phyloP scores from a whole-genome alignment of 2,113 vertebrate species.

The Antigone vipio region DNA sequence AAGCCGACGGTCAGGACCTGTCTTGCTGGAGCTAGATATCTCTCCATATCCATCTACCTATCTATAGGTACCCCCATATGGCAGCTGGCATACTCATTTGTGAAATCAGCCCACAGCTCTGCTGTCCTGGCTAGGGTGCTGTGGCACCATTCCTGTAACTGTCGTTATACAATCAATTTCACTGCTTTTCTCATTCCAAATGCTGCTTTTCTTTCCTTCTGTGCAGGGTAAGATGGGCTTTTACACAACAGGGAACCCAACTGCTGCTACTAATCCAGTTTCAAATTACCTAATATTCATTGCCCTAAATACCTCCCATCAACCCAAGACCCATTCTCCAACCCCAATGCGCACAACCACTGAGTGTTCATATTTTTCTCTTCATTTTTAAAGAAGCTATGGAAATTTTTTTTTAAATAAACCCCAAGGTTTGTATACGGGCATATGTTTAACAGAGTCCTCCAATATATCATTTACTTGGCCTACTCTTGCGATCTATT shows the following conservation, averaged over 20 bases:
- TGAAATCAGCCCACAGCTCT: neutral
- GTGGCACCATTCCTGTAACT: neutral
- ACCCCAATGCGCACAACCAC: neutral
- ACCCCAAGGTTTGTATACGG: neutral
- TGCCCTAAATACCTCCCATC: slow-evolving; percentile 11
- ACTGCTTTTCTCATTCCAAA: neutral
- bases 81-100: neutral
- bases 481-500: neutral
- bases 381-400: neutral
- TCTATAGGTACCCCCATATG: neutral
- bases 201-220: neutral
- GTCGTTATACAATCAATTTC: neutral
- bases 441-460: neutral
- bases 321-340: slow-evolving; percentile 1
- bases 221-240: neutral
- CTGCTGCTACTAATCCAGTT: slow-evolving; percentile 18
- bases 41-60: neutral
- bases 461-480: neutral
- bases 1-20: neutral
- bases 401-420: neutral
- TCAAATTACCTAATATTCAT: slow-evolving; percentile 32
- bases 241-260: slow-evolving; percentile 30
- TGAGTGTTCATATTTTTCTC: neutral
- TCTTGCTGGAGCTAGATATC: neutral
- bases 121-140: neutral